Evolutionary conservation across 2,888 invertebrate species (phyloP), one percentile per base, ranked within the genome.

Genomic region (Euplagia quadripunctaria): DNA sequence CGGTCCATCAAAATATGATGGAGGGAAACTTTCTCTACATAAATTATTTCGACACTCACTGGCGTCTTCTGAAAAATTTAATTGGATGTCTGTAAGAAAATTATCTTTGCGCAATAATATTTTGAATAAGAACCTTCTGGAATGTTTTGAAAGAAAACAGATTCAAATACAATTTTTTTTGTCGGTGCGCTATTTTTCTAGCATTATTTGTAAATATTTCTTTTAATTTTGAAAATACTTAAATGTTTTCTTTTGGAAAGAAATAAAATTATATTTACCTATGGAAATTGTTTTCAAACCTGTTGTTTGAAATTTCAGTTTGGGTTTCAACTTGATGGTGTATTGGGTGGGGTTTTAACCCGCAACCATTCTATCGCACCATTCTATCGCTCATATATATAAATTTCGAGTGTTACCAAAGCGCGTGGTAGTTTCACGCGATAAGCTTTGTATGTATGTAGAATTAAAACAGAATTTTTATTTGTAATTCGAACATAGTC

Each of bases 1-100:
- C 85, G 89, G 89, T 88, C 91, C 92, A 91, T 94, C 94, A 94
- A 94, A 94, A 94, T 93, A 92, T 93, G 91, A 92, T 87, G 90
- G 87, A 87, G 87, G 88, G 81, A 89, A 90, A 93, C 90, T 92
- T 93, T 90, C 86, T 84, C 84, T 85, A 88, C 91, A 92, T 92
- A 93, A 91, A 93, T 93, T 93, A 93, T 90, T 90, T 87, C 82
- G 82, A 85, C 86, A 87, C 78, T 83, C 76, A 75, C 82, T 82
- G 80, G 14, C 42, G n/a, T 81, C 78, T 77, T 70, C 66, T 73
- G 76, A 85, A 83, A 79, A 76, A 79, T 80, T 68, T 74, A 75
- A 81, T 78, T 77, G 71, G 64, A 74, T 66, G 64, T 52, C 67
- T 74, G 42, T 71, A 43, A 75, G 72, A 80, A 68, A 71, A 64